Evolutionary conservation across 2,888 invertebrate species (phyloP).

Genomic region (Leptura quadrifasciata): DNA sequence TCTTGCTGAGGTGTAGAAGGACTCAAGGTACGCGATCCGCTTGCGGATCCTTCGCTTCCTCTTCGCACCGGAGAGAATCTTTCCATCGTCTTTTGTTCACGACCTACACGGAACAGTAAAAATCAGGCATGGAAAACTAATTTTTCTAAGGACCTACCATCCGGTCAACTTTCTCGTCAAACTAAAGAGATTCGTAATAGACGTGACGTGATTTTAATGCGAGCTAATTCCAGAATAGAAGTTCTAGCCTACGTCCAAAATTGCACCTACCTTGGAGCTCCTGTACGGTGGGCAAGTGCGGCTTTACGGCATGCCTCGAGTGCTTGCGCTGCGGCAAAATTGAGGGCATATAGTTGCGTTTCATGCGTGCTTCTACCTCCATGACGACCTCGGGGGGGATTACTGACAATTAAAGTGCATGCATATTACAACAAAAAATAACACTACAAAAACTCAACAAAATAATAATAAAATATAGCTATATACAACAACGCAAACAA

Average conservation of each 20-base stretch:
- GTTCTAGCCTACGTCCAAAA: background rate
- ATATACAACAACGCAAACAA: conserved; percentile 48
- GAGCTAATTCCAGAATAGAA: background rate
- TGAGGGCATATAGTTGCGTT: conserved; percentile 85
- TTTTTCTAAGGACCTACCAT: conserved; percentile 5
- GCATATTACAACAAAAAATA: conserved; percentile 67
- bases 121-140: background rate
- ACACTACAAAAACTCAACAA: conserved; percentile 64
- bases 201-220: background rate
- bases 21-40: conserved; percentile 77
- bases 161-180: background rate
- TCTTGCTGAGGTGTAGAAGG: conserved; percentile 84
- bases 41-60: conserved; percentile 85
- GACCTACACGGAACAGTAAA: conserved; percentile 70
- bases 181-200: conserved; percentile 45
- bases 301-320: conserved; percentile 76
- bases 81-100: conserved; percentile 79
- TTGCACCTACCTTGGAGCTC: conserved; percentile 82
- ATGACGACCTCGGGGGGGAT: conserved; percentile 92
- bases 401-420: conserved; percentile 76
- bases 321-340: conserved; percentile 76
- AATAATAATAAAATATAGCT: conserved; percentile 50
- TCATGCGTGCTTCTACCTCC: conserved; percentile 92
- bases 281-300: conserved; percentile 82
- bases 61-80: conserved; percentile 93